These are phyloP conservation scores for Hecatera dysodea DNA, from an alignment of 2,888 invertebrate species.

Conservation along the genomic window DNA sequence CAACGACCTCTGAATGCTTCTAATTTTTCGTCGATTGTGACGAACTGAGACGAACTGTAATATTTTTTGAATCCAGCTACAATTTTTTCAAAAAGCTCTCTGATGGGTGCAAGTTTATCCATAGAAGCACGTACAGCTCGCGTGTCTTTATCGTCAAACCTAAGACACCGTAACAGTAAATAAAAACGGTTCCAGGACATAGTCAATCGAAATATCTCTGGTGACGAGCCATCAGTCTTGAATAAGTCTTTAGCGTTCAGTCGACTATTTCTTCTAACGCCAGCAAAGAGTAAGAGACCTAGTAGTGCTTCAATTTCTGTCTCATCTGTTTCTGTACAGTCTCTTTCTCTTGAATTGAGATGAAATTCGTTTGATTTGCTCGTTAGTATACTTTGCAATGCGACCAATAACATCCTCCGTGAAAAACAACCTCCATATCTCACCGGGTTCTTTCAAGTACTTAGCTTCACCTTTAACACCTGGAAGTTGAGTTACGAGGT, in stretches of 20 bases:
- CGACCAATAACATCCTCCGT: neutral
- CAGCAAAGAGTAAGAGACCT: slow-evolving; percentile 54
- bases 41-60: no score
- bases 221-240: slow-evolving; percentile 11
- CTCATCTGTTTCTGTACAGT: slow-evolving; percentile 2
- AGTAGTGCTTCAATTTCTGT: slow-evolving; percentile 35
- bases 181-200: slow-evolving; percentile 18
- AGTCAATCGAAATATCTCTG: slow-evolving; percentile 11
- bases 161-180: slow-evolving; percentile 14
- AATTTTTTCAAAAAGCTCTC: no score
- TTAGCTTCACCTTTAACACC: neutral
- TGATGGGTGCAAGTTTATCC: no score
- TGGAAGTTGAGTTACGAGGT: slow-evolving; percentile 6
- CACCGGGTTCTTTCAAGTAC: slow-evolving; percentile 4
- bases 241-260: slow-evolving; percentile 22
- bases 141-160: slow-evolving; percentile 18
- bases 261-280: slow-evolving; percentile 36
- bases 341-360: slow-evolving; percentile 9
- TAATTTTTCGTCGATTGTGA: no score
- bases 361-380: slow-evolving; percentile 1
- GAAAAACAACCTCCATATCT: neutral
- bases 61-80: no score
- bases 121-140: neutral
- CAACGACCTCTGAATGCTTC: no score
- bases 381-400: slow-evolving; percentile 8